phyloP scores from a whole-genome alignment of 2,888 invertebrate species.

The Chrysopilus asiliformis region DNA sequence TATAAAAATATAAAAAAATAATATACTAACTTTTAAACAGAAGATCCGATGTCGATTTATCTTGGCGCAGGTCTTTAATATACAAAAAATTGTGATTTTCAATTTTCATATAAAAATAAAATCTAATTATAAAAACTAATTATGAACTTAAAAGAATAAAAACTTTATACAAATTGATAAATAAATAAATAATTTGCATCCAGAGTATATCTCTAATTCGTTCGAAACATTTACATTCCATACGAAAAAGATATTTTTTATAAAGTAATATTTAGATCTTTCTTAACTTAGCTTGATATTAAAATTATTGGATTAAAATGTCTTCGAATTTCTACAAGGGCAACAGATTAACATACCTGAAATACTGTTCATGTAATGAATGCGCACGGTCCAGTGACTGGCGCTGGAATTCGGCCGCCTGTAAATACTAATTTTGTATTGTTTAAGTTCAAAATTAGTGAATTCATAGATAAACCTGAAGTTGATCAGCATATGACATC shows the following conservation, averaged over 20 bases:
- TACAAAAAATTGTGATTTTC: too few species aligned
- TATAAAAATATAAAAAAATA: too few species aligned
- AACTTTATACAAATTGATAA: too few species aligned
- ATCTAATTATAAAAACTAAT: too few species aligned
- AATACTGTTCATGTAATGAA: constrained; percentile 34
- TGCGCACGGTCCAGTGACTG: constrained; percentile 27
- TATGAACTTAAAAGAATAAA: too few species aligned
- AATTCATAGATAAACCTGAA: constrained; percentile 34
- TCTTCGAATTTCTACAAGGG: too few species aligned
- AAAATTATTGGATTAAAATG: constrained; percentile 1
- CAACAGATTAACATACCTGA: too few species aligned
- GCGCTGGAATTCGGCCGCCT: constrained; percentile 37
- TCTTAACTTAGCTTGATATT: neutral
- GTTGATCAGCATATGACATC: constrained; percentile 37
- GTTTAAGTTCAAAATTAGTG: constrained; percentile 22
- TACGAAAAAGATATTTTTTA: too few species aligned
- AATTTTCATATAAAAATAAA: too few species aligned
- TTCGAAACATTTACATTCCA: constrained; percentile 14
- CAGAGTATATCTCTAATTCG: constrained; percentile 4
- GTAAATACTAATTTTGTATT: constrained; percentile 36
- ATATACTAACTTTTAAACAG: too few species aligned
- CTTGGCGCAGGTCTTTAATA: too few species aligned
- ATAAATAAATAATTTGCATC: neutral
- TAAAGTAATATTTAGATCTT: constrained; percentile 3
- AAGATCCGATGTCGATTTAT: too few species aligned